Evolutionary conservation across 2,113 vertebrate genomes (phyloP), one percentile per base, ranked within the genome.

Genomic region (Sinocyclocheilus rhinocerous): DNA sequence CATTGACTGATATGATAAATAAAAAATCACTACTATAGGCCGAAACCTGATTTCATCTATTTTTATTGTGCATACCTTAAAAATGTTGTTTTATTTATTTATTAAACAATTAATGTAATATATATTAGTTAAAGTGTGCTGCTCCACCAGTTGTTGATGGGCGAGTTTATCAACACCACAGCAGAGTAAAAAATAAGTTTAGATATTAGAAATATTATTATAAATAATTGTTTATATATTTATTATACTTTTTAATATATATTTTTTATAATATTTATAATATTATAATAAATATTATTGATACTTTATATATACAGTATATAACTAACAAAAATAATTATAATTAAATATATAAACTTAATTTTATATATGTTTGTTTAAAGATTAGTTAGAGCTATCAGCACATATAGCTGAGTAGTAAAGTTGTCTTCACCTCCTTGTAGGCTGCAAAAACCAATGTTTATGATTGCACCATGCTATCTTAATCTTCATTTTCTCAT

Each of bases 401-500:
- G 26, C 76, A 22, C 18, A 61, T 81, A 85, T 45, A 24, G 20
- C 57, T 59, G 18, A 59, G 57, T 9, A 9, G 83, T 36, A 75
- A 24, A 82, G 11, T 42, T 45, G 65, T 59, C 50, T 52, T 39
- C 11, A 63, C 33, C 39, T 82, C 26, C 42, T 65, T 24, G 55
- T 20, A 63, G 26, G 22, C 67, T 22, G 39, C 77, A 72, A 80
- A 80, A 70, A 79, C 10, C 36, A 59, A 55, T 57, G 13, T 55
- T 26, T 69, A 26, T 24, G 11, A 67, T 69, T 26, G 42, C 20
- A 70, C 9, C 15, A 45, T 78, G 76, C 79, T 83, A 29, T 88
- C 65, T 81, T 80, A 67, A 84, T 86, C 76, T 86, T 75, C 0
- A 80, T 80, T 84, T 63, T 80, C 81, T 90, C 81, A 13, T 33